These are phyloP conservation scores for Hypselothyrea guttata DNA, from an alignment of 2,888 invertebrate species.

Conservation along the genomic window DNA sequence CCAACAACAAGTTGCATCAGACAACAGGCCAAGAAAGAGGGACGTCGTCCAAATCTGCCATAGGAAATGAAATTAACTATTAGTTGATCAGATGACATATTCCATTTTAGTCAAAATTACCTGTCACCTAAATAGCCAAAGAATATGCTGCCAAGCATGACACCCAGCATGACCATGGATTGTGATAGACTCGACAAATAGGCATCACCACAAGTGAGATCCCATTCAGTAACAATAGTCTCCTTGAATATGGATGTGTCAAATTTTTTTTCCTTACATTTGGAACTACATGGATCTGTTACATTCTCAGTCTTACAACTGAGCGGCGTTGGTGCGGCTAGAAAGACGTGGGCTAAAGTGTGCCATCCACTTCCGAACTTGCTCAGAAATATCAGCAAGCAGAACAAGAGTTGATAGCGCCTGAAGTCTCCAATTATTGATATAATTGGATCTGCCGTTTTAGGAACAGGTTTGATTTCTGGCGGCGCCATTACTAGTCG, in stretches of 20 bases:
- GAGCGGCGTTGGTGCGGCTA: slow-evolving; percentile 87
- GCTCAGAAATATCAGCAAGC: slow-evolving; percentile 86
- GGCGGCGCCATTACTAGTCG: too few relatives aligned
- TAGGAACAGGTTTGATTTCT: slow-evolving; percentile 31
- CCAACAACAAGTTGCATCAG: slow-evolving; percentile 89
- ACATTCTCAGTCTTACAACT: slow-evolving; percentile 82
- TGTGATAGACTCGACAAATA: slow-evolving; percentile 89
- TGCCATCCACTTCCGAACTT: slow-evolving; percentile 93
- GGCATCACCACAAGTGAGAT: slow-evolving; percentile 84
- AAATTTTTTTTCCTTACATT: slow-evolving; percentile 84
- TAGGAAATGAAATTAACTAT: too few relatives aligned
- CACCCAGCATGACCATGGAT: slow-evolving; percentile 90
- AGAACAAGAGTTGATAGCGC: slow-evolving; percentile 89
- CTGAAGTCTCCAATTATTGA: slow-evolving; percentile 88
- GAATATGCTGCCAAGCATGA: slow-evolving; percentile 88
- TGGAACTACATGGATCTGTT: slow-evolving; percentile 83
- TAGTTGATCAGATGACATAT: too few relatives aligned
- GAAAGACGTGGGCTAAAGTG: slow-evolving; percentile 89
- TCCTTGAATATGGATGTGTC: slow-evolving; percentile 87
- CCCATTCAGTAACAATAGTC: slow-evolving; percentile 90
- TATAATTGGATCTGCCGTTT: slow-evolving; percentile 85
- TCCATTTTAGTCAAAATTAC: slow-evolving; percentile 82
- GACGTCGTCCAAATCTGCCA: slow-evolving; percentile 85
- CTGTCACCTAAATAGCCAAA: slow-evolving; percentile 91
- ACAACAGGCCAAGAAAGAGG: slow-evolving; percentile 88